A percentile compares a stretch with the other conserved stretches of the same genome.
These are phyloP conservation scores for Yoshiicerus persimilis DNA, from an alignment of 1,140 invertebrate species.

Conservation along the genomic window DNA sequence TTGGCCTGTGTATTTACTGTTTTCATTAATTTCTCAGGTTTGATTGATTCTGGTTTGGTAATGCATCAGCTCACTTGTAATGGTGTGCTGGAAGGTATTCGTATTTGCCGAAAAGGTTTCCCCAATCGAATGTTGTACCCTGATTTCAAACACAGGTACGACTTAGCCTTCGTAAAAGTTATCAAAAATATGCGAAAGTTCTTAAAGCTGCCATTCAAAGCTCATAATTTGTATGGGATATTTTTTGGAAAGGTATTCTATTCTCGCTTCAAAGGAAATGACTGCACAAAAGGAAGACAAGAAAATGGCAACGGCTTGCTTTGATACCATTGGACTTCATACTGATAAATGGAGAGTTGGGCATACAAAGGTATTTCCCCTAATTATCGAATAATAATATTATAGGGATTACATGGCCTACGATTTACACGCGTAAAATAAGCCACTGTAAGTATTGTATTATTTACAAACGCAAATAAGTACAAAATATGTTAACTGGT, in stretches of 20 bases:
- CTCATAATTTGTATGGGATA: too few species aligned
- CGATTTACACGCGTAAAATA: slow-evolving; percentile 48
- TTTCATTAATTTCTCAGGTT: slow-evolving; percentile 53
- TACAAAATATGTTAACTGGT: background rate
- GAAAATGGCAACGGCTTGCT: slow-evolving; percentile 74
- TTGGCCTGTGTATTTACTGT: too few species aligned
- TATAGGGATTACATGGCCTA: background rate
- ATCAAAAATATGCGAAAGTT: background rate
- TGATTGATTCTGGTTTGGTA: slow-evolving; percentile 66
- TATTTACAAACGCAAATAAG: too few species aligned
- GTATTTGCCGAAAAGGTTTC: slow-evolving; percentile 99
- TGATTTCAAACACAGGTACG: slow-evolving; percentile 98
- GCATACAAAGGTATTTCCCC: slow-evolving; percentile 80
- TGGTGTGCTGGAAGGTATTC: slow-evolving; percentile 80
- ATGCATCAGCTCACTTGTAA: slow-evolving; percentile 69
- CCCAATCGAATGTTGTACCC: slow-evolving; percentile 99
- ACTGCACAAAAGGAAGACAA: slow-evolving; percentile 79
- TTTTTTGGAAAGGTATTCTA: slow-evolving; percentile 80
- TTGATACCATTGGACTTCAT: slow-evolving; percentile 82
- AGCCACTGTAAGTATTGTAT: too few species aligned
- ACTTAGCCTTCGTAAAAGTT: background rate
- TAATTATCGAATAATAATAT: background rate
- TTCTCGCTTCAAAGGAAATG: slow-evolving; percentile 92
- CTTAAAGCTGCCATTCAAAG: too few species aligned
- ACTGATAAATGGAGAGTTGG: slow-evolving; percentile 93